Evolutionary conservation across 2,888 invertebrate genomes (phyloP).

Genomic region (Odontomyia ornata): DNA sequence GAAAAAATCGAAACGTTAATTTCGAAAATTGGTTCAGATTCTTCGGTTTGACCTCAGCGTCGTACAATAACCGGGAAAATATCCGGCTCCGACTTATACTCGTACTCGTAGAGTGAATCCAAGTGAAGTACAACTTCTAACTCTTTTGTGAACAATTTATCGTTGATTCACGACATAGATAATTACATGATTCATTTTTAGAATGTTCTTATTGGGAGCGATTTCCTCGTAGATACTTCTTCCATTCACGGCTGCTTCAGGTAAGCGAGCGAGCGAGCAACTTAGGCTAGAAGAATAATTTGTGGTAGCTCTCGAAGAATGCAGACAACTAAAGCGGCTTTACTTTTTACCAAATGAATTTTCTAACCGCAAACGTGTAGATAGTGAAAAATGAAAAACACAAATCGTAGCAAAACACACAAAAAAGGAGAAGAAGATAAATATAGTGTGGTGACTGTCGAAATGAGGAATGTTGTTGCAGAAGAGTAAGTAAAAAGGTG

Average conservation of each 20-base stretch:
- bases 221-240: neutral
- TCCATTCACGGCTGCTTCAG: neutral
- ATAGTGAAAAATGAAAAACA: neutral
- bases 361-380: neutral
- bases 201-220: neutral
- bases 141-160: constrained; percentile 9
- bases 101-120: no score
- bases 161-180: constrained; percentile 31
- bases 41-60: no score
- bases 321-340: neutral
- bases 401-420: neutral
- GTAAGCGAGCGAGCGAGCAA: no score
- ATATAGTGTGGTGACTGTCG: neutral
- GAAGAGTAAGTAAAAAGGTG: neutral
- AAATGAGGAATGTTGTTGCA: neutral
- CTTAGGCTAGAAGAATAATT: neutral
- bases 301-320: neutral
- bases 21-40: no score
- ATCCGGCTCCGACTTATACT: no score
- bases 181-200: constrained; percentile 14
- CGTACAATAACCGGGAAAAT: no score
- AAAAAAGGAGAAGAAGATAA: no score
- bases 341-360: neutral
- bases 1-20: no score
- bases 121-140: no score